These are phyloP conservation scores for Monomorium pharaonis DNA, from an alignment of 1,140 invertebrate species.

Conservation along the genomic window DNA sequence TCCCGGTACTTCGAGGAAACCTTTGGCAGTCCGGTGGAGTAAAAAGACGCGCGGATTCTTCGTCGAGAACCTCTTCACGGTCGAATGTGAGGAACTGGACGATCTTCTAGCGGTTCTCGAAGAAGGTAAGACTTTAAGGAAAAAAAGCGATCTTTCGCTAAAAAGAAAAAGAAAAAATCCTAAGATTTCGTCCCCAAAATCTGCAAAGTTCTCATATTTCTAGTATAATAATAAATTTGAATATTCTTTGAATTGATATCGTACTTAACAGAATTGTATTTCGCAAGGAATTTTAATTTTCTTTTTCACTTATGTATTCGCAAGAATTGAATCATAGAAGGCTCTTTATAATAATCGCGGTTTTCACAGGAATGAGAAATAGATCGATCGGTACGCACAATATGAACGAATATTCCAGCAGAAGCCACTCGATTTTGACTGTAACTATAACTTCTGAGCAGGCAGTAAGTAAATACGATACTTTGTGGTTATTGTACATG, in stretches of 20 bases:
- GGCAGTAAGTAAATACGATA: slow-evolving; percentile 84
- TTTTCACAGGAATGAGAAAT: slow-evolving; percentile 91
- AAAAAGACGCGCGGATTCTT: slow-evolving; percentile 97
- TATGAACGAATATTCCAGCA: slow-evolving; percentile 98
- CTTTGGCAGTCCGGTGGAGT: slow-evolving; percentile 95
- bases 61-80: slow-evolving; percentile 97
- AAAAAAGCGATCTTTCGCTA: no score
- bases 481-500: not conserved
- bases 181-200: not conserved
- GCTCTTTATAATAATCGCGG: not conserved
- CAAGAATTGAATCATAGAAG: not conserved
- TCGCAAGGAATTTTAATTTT: not conserved
- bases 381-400: slow-evolving; percentile 94
- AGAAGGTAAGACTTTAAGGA: slow-evolving; percentile 89
- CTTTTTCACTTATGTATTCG: not conserved
- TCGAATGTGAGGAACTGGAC: slow-evolving; percentile 97
- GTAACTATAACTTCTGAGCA: slow-evolving; percentile 94
- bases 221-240: not conserved
- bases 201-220: not conserved
- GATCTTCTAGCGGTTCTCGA: slow-evolving; percentile 97
- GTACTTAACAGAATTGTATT: not conserved
- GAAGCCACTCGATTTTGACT: slow-evolving; percentile 97
- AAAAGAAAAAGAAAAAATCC: no score
- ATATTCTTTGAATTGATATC: not conserved
- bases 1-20: slow-evolving; percentile 92